Conservation (phyloP, 1,140 invertebrate species). For the Rhyacophila brunnea region DNA sequence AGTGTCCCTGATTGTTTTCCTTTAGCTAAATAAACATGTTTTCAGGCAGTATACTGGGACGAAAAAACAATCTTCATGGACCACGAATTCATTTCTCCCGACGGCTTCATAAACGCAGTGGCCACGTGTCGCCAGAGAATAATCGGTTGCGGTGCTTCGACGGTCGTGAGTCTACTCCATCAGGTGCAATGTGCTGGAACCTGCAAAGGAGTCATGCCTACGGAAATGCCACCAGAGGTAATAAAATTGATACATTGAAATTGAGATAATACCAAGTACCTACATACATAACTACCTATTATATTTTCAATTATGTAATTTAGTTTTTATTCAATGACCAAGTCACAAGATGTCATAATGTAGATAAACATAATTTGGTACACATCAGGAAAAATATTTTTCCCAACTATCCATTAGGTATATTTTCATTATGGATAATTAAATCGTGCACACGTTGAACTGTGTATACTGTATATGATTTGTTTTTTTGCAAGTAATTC, state of each 20-base stretch:
- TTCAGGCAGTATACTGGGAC: slow-evolving; percentile 74
- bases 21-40: no score
- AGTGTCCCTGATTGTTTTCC: no score
- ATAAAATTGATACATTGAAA: not conserved
- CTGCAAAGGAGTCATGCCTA: slow-evolving; percentile 68
- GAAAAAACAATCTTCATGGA: slow-evolving; percentile 82
- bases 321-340: not conserved
- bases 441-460: no score
- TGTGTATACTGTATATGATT: no score
- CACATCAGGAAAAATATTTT: not conserved
- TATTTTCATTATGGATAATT: not conserved
- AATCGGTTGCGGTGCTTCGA: slow-evolving; percentile 68
- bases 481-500: no score
- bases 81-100: slow-evolving; percentile 78
- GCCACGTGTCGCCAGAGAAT: slow-evolving; percentile 74
- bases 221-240: slow-evolving; percentile 64
- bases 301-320: not conserved
- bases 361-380: not conserved
- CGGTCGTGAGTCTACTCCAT: slow-evolving; percentile 60
- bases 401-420: not conserved
- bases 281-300: not conserved
- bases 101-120: slow-evolving; percentile 80
- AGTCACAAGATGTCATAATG: not conserved
- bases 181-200: slow-evolving; percentile 63
- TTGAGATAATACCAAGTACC: not conserved